Percentiles rank a stretch among this genome's conserved stretches.
phyloP scores from a whole-genome alignment of 2,797 vertebrate species.

The Discoglossus pictus region DNA sequence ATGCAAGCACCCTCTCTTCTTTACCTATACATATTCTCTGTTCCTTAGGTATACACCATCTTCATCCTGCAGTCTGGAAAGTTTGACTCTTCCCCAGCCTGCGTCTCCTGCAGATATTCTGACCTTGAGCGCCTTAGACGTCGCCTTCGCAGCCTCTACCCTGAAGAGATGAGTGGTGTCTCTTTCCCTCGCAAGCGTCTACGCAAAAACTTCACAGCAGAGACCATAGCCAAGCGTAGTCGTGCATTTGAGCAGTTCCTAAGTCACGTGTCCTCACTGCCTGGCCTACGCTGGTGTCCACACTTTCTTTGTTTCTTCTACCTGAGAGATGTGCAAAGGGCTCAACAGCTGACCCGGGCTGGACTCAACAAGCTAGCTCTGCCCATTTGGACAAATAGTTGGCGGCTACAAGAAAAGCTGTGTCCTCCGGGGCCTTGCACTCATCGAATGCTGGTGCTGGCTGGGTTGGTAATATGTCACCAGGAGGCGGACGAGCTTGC shows the following conservation, averaged over 20 bases:
- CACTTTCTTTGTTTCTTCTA: conserved; percentile 88
- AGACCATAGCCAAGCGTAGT: conserved; percentile 92
- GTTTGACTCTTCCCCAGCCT: conserved; percentile 78
- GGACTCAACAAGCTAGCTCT: conserved; percentile 84
- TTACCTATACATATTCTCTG: background rate
- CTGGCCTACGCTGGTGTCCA: conserved; percentile 70
- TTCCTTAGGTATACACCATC: conserved; percentile 87
- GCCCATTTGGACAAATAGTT: conserved; percentile 81
- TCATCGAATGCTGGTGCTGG: conserved; percentile 78
- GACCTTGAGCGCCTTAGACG: conserved; percentile 87
- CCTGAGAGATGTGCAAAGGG: conserved; percentile 78
- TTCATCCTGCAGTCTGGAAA: conserved; percentile 78
- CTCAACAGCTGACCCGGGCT: conserved; percentile 81
- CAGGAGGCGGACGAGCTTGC: conserved; percentile 83
- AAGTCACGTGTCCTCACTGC: conserved; percentile 80
- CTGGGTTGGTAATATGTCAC: conserved; percentile 82
- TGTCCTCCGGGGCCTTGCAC: conserved; percentile 66
- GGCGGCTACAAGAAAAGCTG: conserved; percentile 83
- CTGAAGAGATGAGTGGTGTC: conserved; percentile 79
- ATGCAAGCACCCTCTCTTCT: too few species aligned
- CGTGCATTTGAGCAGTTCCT: conserved; percentile 93
- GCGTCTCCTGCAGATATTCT: conserved; percentile 86
- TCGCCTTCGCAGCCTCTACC: conserved; percentile 75
- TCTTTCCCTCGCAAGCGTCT: conserved; percentile 91
- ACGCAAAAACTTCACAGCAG: conserved; percentile 83